Conservation (phyloP, 2,888 invertebrate genomes). For the Netelia melanura region DNA sequence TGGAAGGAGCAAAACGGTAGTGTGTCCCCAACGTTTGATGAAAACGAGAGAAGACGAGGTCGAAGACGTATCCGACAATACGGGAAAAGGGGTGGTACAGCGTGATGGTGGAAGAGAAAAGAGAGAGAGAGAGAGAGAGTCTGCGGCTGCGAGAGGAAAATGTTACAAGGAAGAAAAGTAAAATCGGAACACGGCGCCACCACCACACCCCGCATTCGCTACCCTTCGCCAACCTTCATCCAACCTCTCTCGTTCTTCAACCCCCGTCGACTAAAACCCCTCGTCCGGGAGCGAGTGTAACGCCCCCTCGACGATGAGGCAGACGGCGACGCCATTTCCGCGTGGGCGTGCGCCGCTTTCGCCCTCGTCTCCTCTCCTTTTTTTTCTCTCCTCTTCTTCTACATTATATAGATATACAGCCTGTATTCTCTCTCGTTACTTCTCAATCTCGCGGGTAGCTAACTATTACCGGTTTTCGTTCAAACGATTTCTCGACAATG, state of each 20-base stretch:
- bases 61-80: too few relatives aligned
- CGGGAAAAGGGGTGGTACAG: too few relatives aligned
- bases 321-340: slow-evolving; percentile 82
- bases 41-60: too few relatives aligned
- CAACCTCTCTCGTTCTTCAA: slow-evolving; percentile 43
- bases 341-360: slow-evolving; percentile 79
- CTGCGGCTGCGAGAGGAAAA: slow-evolving; percentile 21
- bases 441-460: too few relatives aligned
- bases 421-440: too few relatives aligned
- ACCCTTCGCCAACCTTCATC: slow-evolving; percentile 47
- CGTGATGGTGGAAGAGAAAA: too few relatives aligned
- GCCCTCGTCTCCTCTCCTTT: slow-evolving; percentile 21
- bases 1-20: too few relatives aligned
- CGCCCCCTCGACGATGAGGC: slow-evolving; percentile 69
- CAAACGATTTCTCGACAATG: too few relatives aligned
- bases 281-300: slow-evolving; percentile 59
- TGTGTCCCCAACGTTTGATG: too few relatives aligned
- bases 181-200: slow-evolving; percentile 55
- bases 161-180: slow-evolving; percentile 46
- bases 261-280: slow-evolving; percentile 54
- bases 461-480: too few relatives aligned
- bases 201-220: slow-evolving; percentile 19
- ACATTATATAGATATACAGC: too few relatives aligned
- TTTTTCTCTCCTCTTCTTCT: neutral
- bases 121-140: neutral